Percentiles rank a stretch among this genome's conserved stretches.
Evolutionary conservation across 2,888 invertebrate species (phyloP).

Genomic region (Himalopsyche kuldschensis): DNA sequence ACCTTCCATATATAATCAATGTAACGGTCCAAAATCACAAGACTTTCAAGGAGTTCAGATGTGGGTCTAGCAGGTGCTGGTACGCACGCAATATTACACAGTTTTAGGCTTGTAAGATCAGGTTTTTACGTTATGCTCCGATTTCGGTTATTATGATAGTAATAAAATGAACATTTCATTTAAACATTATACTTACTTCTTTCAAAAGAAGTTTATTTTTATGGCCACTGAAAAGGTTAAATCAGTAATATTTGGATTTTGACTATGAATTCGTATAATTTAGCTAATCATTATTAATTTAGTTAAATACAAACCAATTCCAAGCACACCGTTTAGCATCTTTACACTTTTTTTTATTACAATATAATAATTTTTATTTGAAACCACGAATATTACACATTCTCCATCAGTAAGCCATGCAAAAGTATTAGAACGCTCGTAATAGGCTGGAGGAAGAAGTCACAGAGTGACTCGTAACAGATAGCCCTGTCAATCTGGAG

Average conservation of each 20-base stretch:
- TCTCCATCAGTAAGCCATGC: background rate
- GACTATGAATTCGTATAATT: background rate
- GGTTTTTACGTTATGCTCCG: background rate
- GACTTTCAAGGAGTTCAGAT: background rate
- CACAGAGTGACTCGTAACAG: background rate
- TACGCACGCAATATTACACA: too few species aligned
- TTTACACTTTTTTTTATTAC: conserved; percentile 6
- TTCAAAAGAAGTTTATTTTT: background rate
- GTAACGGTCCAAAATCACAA: background rate
- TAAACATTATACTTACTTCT: conserved; percentile 10
- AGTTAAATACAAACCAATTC: conserved; percentile 2
- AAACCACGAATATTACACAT: background rate
- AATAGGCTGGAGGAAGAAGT: background rate
- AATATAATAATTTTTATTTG: conserved; percentile 5
- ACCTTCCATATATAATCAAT: background rate
- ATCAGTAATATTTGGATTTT: background rate
- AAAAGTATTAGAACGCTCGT: background rate
- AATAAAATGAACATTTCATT: conserved; percentile 39
- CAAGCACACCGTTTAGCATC: conserved; percentile 17
- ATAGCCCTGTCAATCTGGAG: background rate
- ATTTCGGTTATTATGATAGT: conserved; percentile 22
- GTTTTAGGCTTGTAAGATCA: background rate
- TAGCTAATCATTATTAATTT: background rate
- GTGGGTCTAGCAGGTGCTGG: background rate
- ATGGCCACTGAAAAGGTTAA: background rate